Conservation (phyloP, 2,888 invertebrate species). For the Drymonia ruficornis region DNA sequence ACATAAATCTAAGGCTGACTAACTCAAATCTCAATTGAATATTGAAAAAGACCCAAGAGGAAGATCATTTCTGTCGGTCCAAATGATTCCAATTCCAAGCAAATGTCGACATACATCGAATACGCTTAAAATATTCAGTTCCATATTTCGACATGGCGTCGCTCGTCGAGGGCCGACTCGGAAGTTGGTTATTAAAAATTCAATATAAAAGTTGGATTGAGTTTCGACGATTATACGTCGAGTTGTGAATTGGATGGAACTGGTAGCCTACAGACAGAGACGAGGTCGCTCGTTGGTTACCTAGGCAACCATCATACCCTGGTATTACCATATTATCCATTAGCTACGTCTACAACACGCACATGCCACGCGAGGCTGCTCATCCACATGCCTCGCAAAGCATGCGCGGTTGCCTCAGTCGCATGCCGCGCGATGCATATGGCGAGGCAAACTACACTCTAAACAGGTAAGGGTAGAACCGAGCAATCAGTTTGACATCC, state of each 20-base stretch:
- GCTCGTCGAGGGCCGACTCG: constrained; percentile 14
- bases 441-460: too few species aligned
- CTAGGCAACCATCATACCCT: neutral
- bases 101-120: constrained; percentile 7
- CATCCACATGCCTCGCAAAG: too few species aligned
- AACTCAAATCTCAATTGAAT: too few species aligned
- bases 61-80: neutral
- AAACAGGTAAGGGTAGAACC: too few species aligned
- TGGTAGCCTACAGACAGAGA: neutral
- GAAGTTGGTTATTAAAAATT: constrained; percentile 47
- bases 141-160: constrained; percentile 23
- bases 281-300: neutral
- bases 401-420: too few species aligned
- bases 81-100: neutral
- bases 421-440: too few species aligned
- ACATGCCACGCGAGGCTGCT: too few species aligned
- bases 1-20: too few species aligned
- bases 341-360: too few species aligned
- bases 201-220: constrained; percentile 50
- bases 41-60: too few species aligned
- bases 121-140: constrained; percentile 35
- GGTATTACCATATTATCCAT: too few species aligned
- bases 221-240: constrained; percentile 27
- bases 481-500: too few species aligned
- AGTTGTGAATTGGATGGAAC: constrained; percentile 9